Evolutionary conservation across 1,140 invertebrate species (phyloP).

Genomic region (Pseudachorutes palmiensis): DNA sequence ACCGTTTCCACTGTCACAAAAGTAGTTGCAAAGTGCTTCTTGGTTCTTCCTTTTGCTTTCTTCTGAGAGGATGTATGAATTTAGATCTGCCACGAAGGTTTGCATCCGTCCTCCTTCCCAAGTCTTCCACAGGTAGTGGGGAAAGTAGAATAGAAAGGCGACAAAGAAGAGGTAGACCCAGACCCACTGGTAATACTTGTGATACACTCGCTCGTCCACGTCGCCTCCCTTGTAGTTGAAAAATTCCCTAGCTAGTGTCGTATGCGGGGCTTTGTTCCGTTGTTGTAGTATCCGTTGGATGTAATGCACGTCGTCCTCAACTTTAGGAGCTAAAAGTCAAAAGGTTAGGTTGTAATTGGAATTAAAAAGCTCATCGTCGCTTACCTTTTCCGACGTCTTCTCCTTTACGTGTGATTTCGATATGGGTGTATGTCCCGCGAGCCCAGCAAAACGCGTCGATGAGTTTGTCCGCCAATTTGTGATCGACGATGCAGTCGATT

Average conservation of each 20-base stretch:
- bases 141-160: constrained; percentile 60
- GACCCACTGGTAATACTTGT: constrained; percentile 48
- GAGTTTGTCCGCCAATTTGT: constrained; percentile 44
- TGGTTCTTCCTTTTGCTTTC: neutral
- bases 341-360: no score
- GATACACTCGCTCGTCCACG: constrained; percentile 16
- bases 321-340: neutral
- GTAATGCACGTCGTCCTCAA: constrained; percentile 1
- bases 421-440: constrained; percentile 41
- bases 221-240: neutral
- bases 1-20: neutral
- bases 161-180: constrained; percentile 45
- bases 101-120: constrained; percentile 41
- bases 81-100: constrained; percentile 35
- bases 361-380: no score
- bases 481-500: constrained; percentile 42
- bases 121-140: constrained; percentile 63
- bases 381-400: constrained; percentile 6
- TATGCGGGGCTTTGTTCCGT: constrained; percentile 7
- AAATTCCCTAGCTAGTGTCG: neutral
- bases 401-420: neutral
- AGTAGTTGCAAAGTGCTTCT: constrained; percentile 2
- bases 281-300: constrained; percentile 42
- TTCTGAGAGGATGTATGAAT: neutral
- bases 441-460: constrained; percentile 42